A percentile compares a stretch with the other conserved stretches of the same genome.
phyloP scores from a whole-genome alignment of 2,113 vertebrate species.

The Macrotus californicus region DNA sequence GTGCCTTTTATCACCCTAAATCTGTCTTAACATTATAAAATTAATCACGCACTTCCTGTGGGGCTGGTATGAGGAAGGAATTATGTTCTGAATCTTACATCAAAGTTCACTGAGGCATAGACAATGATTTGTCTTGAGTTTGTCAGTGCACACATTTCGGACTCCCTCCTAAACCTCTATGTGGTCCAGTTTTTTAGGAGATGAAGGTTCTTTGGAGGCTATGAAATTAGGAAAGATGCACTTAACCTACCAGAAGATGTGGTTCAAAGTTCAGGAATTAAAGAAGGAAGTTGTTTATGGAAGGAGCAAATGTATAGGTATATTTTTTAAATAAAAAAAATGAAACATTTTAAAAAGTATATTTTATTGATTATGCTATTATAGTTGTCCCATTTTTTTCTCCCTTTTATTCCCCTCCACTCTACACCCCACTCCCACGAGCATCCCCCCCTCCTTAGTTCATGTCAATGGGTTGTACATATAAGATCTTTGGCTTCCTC shows the following conservation, averaged over 20 bases:
- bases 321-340: neutral
- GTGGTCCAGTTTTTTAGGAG: neutral
- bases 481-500: too few species aligned
- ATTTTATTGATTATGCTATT: too few species aligned
- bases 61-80: neutral
- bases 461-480: too few species aligned
- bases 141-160: neutral
- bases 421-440: too few species aligned
- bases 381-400: too few species aligned
- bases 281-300: neutral
- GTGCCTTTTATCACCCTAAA: neutral
- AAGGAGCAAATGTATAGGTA: neutral
- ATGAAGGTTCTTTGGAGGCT: neutral
- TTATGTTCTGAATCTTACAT: neutral
- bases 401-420: too few species aligned
- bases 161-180: neutral
- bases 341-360: too few species aligned
- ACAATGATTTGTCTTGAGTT: neutral
- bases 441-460: too few species aligned
- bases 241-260: neutral
- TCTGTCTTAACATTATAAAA: neutral
- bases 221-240: neutral
- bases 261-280: neutral
- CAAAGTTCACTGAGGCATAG: neutral
- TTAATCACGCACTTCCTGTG: neutral